Base-by-base conservation (phyloP, 2,888 invertebrate genomes). In the Hipparchia sbordonii region DNA sequence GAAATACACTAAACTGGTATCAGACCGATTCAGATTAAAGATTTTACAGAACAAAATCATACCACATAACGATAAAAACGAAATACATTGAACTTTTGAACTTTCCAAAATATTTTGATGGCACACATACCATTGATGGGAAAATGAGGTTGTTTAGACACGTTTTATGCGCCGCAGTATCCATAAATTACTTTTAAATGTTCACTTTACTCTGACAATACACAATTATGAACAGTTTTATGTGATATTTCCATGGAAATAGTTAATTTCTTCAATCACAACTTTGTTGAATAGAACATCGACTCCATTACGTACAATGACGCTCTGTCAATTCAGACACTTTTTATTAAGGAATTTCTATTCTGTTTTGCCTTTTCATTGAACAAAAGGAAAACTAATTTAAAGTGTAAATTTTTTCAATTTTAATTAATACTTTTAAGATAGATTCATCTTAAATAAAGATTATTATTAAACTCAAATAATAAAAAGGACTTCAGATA, bases 221-320 rank as follows among this genome's bases (percentile, higher is more conserved):
- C 86, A 85, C 85, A 82, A 80, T 81, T 82, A 81, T 79, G 82
- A 83, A 81, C 79, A 84, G 83, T 85, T 89, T 87, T 87, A 82
- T 81, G 85, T 89, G 88, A 88, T 86, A 88, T 86, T 87, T 87
- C 80, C 76, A 77, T 73, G 75, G 84, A 88, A 86, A 82, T 79
- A 81, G 79, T 80, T 82, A 86, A 87, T 84, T 83, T 80, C 72
- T 83, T 84, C 80, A 87, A 84, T 85, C 85, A 87, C 80, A 86
- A 87, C 82, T 87, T 80, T 72, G 81, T 86, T 80, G 84, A 85
- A 86, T 80, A 85, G 86, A 89, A 89, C 87, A 86, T 94, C 92
- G 94, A 94, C 95, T 95, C 95, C 95, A 95, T 95, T 95, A 95
- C 95, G 95, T 94, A 95, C 94, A 93, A 95, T 91, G 95, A 95